Evolutionary conservation across 2,888 invertebrate species (phyloP).

Genomic region (Chalcis sispes): DNA sequence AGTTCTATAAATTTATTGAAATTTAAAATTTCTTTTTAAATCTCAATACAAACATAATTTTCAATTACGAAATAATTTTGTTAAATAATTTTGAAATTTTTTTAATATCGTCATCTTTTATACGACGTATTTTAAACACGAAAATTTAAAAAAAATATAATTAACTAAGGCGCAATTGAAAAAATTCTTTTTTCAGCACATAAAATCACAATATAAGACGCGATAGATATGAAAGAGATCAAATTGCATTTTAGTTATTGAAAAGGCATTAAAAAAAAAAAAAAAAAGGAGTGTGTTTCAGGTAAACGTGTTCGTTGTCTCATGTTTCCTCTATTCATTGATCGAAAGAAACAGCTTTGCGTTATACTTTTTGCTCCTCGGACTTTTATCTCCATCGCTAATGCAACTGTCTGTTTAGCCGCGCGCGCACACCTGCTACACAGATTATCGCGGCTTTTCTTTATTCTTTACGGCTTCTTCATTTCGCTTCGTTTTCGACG

Average conservation of each 20-base stretch:
- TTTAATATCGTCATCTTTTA: too few species aligned
- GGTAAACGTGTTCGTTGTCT: not conserved
- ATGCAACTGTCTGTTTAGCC: not conserved
- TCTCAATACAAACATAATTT: too few species aligned
- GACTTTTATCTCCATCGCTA: not conserved
- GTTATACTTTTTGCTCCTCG: not conserved
- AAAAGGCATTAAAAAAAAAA: not conserved
- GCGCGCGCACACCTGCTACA: not conserved
- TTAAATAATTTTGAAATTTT: too few species aligned
- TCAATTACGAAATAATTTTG: too few species aligned
- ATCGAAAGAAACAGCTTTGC: slow-evolving; percentile 20
- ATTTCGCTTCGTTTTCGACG: slow-evolving; percentile 7
- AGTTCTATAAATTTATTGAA: too few species aligned
- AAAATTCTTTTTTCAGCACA: too few species aligned
- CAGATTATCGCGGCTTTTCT: not conserved
- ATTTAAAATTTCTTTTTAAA: too few species aligned
- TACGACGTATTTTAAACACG: too few species aligned
- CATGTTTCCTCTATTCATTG: not conserved
- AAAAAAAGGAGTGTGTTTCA: not conserved
- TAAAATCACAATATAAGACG: too few species aligned
- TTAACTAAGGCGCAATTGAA: too few species aligned
- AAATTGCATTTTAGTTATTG: slow-evolving; percentile 22
- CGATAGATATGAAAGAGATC: slow-evolving; percentile 26
- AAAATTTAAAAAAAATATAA: too few species aligned
- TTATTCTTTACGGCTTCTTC: not conserved